phyloP scores from a whole-genome alignment of 2,888 invertebrate genomes.

The Acanthosepion lycidas region DNA sequence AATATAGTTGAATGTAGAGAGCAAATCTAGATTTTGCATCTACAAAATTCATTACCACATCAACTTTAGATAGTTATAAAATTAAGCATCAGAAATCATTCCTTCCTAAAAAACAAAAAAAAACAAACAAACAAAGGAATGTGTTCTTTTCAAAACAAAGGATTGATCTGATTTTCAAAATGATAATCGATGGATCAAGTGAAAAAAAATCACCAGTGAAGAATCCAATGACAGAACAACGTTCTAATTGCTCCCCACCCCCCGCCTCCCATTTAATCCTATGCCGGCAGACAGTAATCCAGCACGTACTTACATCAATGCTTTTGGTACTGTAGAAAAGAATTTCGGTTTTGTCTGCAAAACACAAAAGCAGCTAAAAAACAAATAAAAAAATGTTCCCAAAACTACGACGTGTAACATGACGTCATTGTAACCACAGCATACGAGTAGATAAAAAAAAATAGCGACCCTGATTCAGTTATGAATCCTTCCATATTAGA shows the following conservation, averaged over 20 bases:
- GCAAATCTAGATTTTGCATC: too few species aligned
- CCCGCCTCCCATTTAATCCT: background rate
- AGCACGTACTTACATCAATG: slow-evolving; percentile 3
- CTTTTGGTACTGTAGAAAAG: background rate
- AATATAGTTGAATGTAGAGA: too few species aligned
- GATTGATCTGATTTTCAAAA: too few species aligned
- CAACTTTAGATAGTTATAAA: too few species aligned
- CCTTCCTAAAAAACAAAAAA: too few species aligned
- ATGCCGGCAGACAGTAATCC: background rate
- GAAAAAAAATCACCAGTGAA: too few species aligned
- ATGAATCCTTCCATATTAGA: background rate
- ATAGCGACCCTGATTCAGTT: background rate
- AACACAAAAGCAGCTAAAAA: slow-evolving; percentile 16
- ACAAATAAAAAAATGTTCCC: background rate
- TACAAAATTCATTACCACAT: too few species aligned
- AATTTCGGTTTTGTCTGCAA: slow-evolving; percentile 33
- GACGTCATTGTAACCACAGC: background rate
- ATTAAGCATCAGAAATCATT: too few species aligned
- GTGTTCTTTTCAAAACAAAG: too few species aligned
- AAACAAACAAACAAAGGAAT: too few species aligned
- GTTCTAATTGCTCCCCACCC: background rate
- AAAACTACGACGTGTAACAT: slow-evolving; percentile 33
- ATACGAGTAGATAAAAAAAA: background rate
- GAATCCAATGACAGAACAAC: too few species aligned
- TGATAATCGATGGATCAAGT: too few species aligned